Evolutionary conservation across 2,888 invertebrate genomes (phyloP).

Genomic region (Eudemis profundana): DNA sequence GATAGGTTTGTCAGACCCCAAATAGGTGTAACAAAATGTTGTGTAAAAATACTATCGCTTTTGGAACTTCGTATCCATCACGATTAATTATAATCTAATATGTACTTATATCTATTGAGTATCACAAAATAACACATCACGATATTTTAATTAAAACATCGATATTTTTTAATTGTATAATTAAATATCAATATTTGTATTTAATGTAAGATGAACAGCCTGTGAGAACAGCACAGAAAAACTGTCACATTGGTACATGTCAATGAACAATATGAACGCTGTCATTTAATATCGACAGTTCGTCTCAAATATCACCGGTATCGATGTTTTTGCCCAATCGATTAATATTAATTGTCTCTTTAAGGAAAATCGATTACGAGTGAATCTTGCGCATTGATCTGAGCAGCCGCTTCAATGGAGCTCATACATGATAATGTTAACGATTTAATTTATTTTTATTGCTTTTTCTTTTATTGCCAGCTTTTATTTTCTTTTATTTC

Average conservation of each 20-base stretch:
- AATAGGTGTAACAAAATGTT: too few relatives aligned
- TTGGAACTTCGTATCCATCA: too few relatives aligned
- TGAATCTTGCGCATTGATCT: slow-evolving; percentile 41
- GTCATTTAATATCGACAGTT: slow-evolving; percentile 23
- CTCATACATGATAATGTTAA: slow-evolving; percentile 41
- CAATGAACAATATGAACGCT: slow-evolving; percentile 13
- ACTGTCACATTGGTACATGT: slow-evolving; percentile 12
- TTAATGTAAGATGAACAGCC: too few relatives aligned
- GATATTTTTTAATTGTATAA: neutral
- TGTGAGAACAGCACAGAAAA: slow-evolving; percentile 13
- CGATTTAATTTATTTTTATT: slow-evolving; percentile 30
- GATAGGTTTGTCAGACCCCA: too few relatives aligned
- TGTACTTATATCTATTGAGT: too few relatives aligned
- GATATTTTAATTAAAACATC: neutral
- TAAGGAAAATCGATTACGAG: slow-evolving; percentile 39
- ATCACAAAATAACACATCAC: too few relatives aligned
- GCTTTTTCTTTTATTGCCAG: too few relatives aligned
- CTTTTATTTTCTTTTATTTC: neutral
- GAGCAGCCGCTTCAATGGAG: slow-evolving; percentile 31
- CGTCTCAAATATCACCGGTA: slow-evolving; percentile 26
- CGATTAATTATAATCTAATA: too few relatives aligned
- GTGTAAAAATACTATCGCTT: too few relatives aligned
- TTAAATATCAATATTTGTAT: slow-evolving; percentile 5
- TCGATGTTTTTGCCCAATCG: slow-evolving; percentile 37
- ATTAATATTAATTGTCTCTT: slow-evolving; percentile 42